These are phyloP conservation scores for Oopsacas minuta DNA, from an alignment of 37 sponge, comb jelly and placozoan genomes.

Conservation along the genomic window DNA sequence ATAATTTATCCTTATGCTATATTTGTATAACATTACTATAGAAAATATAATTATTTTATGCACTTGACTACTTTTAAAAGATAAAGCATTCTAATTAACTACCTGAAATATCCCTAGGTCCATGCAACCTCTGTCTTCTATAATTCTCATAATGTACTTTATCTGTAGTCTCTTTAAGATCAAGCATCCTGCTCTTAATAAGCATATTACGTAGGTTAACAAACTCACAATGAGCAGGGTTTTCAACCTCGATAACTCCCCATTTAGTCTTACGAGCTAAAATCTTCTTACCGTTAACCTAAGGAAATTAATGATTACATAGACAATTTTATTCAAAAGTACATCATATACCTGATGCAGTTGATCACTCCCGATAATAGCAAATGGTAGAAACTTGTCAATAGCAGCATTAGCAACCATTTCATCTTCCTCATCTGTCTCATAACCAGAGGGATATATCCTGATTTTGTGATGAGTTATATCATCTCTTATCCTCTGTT, in stretches of 20 bases:
- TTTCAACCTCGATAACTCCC: conserved; percentile 97
- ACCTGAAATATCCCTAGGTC: neutral
- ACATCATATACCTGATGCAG: conserved; percentile 22
- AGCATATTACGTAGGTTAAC: conserved; percentile 92
- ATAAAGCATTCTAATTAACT: too few species aligned
- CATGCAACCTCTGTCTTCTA: conserved; percentile 46
- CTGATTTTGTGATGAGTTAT: conserved; percentile 58
- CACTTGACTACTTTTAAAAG: too few species aligned
- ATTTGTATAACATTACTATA: too few species aligned
- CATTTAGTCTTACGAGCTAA: conserved; percentile 87
- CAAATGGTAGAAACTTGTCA: conserved; percentile 76
- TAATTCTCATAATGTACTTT: conserved; percentile 94
- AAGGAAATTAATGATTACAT: too few species aligned
- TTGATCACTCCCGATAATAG: conserved; percentile 88
- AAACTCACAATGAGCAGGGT: conserved; percentile 89
- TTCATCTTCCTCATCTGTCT: conserved; percentile 86
- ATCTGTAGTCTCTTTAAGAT: conserved; percentile 92
- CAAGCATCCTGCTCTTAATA: conserved; percentile 95
- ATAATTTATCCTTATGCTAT: too few species aligned
- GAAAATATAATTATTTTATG: too few species aligned
- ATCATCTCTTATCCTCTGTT: conserved; percentile 78
- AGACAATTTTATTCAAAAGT: neutral
- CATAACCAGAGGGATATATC: conserved; percentile 73
- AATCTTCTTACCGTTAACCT: conserved; percentile 55
- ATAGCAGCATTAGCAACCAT: conserved; percentile 29